These are phyloP conservation scores for Muscicapa comitata DNA, from an alignment of 2,797 vertebrate genomes.

Conservation along the genomic window DNA sequence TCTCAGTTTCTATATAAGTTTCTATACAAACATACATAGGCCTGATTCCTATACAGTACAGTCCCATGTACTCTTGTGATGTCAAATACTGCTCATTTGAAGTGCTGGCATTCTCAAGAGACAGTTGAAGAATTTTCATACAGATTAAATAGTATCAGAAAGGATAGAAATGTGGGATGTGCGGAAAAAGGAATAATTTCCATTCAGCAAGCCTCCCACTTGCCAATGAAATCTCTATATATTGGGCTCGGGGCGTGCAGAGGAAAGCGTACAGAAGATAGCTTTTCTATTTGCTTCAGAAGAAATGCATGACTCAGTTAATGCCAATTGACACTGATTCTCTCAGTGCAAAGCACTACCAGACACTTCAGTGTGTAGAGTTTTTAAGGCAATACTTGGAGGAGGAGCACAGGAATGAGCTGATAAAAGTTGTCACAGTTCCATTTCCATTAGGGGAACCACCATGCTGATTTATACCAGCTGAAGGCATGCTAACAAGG, in stretches of 20 bases:
- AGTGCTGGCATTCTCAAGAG: not conserved
- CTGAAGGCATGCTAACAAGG: not conserved
- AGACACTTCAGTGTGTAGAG: not conserved
- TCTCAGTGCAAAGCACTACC: not conserved
- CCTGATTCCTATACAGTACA: not conserved
- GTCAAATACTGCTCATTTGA: slow-evolving; percentile 32
- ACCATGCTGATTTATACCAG: not conserved
- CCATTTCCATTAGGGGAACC: not conserved
- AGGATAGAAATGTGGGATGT: slow-evolving; percentile 19
- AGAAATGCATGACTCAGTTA: slow-evolving; percentile 6
- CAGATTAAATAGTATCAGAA: slow-evolving; percentile 29
- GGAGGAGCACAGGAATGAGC: not conserved
- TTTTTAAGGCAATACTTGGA: not conserved
- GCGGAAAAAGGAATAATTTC: slow-evolving; percentile 21
- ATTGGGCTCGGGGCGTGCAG: not conserved
- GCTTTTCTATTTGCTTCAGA: not conserved
- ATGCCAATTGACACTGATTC: not conserved
- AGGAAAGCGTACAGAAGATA: not conserved
- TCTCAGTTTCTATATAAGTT: not conserved
- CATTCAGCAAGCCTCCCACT: slow-evolving; percentile 32
- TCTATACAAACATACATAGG: not conserved
- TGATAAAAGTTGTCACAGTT: not conserved
- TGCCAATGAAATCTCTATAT: not conserved
- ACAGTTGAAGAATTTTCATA: slow-evolving; percentile 23
- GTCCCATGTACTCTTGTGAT: not conserved